Conservation (phyloP, 2,888 invertebrate species). For the Oligia fasciuncula region DNA sequence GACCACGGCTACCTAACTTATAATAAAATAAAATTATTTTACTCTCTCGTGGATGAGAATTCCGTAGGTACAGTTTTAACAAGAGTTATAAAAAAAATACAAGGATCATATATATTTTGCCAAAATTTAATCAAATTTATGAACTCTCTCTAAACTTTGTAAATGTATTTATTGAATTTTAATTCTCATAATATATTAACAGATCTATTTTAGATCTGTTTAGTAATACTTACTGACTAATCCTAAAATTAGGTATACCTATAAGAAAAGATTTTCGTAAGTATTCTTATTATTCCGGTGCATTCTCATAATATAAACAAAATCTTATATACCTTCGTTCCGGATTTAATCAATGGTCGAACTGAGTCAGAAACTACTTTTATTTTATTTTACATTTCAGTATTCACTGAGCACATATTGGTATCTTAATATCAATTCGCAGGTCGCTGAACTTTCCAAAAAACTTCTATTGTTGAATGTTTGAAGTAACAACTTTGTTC, state of each 20-base stretch:
- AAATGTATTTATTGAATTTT: not conserved
- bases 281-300: not conserved
- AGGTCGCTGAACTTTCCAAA: slow-evolving; percentile 26
- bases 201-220: no score
- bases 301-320: not conserved
- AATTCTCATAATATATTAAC: not conserved
- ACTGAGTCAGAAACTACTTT: slow-evolving; percentile 13
- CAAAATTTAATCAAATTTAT: not conserved
- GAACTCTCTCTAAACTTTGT: no score
- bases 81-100: not conserved
- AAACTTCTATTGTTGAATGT: slow-evolving; percentile 19
- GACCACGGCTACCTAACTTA: slow-evolving; percentile 47
- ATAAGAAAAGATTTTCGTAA: not conserved
- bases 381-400: slow-evolving; percentile 32
- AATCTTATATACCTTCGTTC: not conserved
- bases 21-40: slow-evolving; percentile 50
- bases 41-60: slow-evolving; percentile 33
- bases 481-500: slow-evolving; percentile 27
- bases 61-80: slow-evolving; percentile 11
- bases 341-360: slow-evolving; percentile 8
- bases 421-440: slow-evolving; percentile 20
- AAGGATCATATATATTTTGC: not conserved
- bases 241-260: slow-evolving; percentile 2
- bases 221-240: no score
- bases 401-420: slow-evolving; percentile 10